These are phyloP conservation scores for Synanceia verrucosa DNA, from an alignment of 2,797 vertebrate genomes.

Conservation along the genomic window DNA sequence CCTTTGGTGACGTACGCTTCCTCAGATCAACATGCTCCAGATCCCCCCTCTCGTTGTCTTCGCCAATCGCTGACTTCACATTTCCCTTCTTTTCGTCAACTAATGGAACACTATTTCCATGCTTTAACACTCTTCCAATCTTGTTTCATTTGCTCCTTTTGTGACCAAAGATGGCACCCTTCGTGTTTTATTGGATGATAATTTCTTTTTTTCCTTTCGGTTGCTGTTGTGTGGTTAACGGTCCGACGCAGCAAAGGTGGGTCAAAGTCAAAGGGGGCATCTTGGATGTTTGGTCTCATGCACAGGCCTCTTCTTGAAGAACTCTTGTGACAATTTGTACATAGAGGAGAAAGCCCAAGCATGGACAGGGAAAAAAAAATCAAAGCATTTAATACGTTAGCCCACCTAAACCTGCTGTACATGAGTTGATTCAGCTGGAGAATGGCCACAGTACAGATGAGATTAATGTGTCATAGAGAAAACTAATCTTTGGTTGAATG, in stretches of 20 bases:
- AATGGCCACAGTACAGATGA: constrained; percentile 49
- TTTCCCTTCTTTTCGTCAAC: constrained; percentile 40
- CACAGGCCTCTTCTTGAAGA: constrained; percentile 84
- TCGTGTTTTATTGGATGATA: constrained; percentile 64
- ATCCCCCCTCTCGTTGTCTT: constrained; percentile 16
- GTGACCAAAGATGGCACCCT: constrained; percentile 95
- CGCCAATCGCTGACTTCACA: constrained; percentile 33
- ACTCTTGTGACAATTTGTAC: constrained; percentile 82
- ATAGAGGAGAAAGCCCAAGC: constrained; percentile 78
- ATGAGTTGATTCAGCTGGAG: constrained; percentile 63
- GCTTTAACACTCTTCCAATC: constrained; percentile 33
- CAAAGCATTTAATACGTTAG: constrained; percentile 77
- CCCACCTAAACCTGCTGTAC: constrained; percentile 75
- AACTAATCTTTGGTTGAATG: constrained; percentile 1
- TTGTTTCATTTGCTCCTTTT: constrained; percentile 82
- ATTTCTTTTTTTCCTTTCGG: constrained; percentile 24
- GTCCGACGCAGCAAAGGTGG: constrained; percentile 15
- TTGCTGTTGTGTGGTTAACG: constrained; percentile 60
- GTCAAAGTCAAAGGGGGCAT: constrained; percentile 17
- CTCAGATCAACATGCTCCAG: constrained; percentile 17
- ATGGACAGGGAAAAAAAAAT: constrained; percentile 62
- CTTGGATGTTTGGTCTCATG: constrained; percentile 71
- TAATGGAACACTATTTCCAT: constrained; percentile 48
- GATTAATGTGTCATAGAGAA: constrained; percentile 40
- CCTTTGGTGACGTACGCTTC: constrained; percentile 18